A percentile compares a stretch with the other conserved stretches of the same genome.
Evolutionary conservation across 2,113 vertebrate genomes (phyloP).

Genomic region (Sebastes schlegelii): DNA sequence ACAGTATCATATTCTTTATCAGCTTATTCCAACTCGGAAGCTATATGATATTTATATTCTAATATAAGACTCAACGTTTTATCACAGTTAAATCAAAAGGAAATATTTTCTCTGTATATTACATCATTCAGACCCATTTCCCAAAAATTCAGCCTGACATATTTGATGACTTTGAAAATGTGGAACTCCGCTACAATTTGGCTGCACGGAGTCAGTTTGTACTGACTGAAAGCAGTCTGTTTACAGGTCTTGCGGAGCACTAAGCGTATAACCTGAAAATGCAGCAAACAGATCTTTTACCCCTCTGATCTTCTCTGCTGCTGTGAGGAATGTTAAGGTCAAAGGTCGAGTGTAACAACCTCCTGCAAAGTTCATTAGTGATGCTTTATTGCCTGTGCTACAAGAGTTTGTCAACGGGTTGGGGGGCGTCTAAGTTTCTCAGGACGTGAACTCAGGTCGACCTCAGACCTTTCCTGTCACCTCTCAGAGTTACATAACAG

Average conservation of each 20-base stretch:
- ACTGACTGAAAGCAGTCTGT: background rate
- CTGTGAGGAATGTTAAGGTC: slow-evolving; percentile 57
- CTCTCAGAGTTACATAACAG: slow-evolving; percentile 40
- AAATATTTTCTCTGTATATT: background rate
- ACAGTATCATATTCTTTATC: background rate
- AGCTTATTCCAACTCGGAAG: background rate
- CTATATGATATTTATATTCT: background rate
- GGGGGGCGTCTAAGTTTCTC: slow-evolving; percentile 26
- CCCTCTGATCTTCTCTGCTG: slow-evolving; percentile 39
- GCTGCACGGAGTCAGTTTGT: background rate
- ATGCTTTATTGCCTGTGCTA: slow-evolving; percentile 53
- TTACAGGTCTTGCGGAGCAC: too few relatives aligned
- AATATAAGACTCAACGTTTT: background rate
- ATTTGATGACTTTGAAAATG: background rate
- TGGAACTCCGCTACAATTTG: background rate
- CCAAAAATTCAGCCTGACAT: background rate
- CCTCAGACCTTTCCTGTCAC: slow-evolving; percentile 37
- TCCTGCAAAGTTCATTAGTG: slow-evolving; percentile 71
- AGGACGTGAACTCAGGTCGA: slow-evolving; percentile 35
- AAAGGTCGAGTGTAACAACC: slow-evolving; percentile 56
- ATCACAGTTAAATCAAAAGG: background rate
- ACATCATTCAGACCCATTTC: background rate
- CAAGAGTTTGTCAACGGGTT: slow-evolving; percentile 23
- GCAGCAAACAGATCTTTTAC: background rate
- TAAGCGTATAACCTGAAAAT: background rate